Conservation (phyloP, 2,113 vertebrate genomes). For the Corythaeola cristata region DNA sequence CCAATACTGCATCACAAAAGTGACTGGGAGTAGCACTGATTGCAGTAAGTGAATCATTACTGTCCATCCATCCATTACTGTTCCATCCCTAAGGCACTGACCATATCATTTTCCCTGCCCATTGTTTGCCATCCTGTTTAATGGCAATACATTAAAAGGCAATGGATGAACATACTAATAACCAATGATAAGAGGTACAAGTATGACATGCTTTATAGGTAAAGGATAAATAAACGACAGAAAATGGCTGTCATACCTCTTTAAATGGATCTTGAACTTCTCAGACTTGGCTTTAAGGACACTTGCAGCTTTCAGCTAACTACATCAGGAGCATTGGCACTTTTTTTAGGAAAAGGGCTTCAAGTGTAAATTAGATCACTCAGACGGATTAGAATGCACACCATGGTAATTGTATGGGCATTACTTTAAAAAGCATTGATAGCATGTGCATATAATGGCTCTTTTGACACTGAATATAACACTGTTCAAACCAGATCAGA, state of each 20-base stretch:
- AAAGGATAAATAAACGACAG: slow-evolving; percentile 30
- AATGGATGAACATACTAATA: slow-evolving; percentile 31
- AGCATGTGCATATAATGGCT: neutral
- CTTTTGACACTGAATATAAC: neutral
- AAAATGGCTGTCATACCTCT: neutral
- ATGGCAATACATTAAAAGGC: slow-evolving; percentile 23
- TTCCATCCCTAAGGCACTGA: slow-evolving; percentile 17
- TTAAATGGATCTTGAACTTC: neutral
- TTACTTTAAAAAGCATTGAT: neutral
- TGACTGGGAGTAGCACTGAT: slow-evolving; percentile 17
- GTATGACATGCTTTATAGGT: slow-evolving; percentile 22
- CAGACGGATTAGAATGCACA: neutral
- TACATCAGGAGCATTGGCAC: neutral
- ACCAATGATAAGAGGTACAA: neutral
- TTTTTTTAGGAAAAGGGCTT: neutral
- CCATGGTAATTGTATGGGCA: neutral
- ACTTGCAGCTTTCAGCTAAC: neutral
- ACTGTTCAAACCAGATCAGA: neutral
- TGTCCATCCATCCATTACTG: slow-evolving; percentile 41
- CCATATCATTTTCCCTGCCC: neutral
- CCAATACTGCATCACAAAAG: slow-evolving; percentile 5
- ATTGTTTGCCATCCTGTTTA: slow-evolving; percentile 41
- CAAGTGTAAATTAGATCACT: neutral
- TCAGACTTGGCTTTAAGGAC: neutral
- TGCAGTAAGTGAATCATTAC: slow-evolving; percentile 50